Evolutionary conservation across 2,888 invertebrate species (phyloP).

Genomic region (Hedya salicella): DNA sequence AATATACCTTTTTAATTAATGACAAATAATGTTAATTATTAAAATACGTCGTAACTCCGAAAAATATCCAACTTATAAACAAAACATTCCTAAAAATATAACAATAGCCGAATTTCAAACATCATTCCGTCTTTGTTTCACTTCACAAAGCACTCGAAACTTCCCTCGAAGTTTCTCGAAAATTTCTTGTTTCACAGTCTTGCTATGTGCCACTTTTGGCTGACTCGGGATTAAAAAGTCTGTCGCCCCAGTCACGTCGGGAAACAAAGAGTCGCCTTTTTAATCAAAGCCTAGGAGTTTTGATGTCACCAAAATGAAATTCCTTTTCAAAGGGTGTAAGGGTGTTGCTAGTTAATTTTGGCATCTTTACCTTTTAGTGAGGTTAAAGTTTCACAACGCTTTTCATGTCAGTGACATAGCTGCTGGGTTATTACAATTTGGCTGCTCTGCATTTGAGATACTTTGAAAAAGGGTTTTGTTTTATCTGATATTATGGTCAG

Average conservation of each 20-base stretch:
- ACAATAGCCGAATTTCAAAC: constrained; percentile 28
- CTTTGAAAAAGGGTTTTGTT: constrained; percentile 7
- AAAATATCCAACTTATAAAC: not conserved
- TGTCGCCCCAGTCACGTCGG: constrained; percentile 37
- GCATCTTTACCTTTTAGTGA: constrained; percentile 20
- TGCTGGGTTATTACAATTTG: constrained; percentile 4
- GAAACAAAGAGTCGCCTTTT: constrained; percentile 47
- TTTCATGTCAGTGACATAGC: constrained; percentile 20
- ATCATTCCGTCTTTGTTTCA: constrained; percentile 42
- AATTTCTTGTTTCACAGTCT: constrained; percentile 42
- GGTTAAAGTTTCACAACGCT: constrained; percentile 20
- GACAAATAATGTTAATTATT: too few relatives aligned
- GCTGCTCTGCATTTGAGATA: constrained; percentile 4
- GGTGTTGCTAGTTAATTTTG: constrained; percentile 34
- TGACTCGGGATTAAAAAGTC: constrained; percentile 45
- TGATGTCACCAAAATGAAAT: constrained; percentile 45
- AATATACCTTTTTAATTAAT: too few relatives aligned
- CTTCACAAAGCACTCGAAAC: constrained; percentile 52
- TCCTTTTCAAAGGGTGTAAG: constrained; percentile 40
- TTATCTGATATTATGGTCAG: not conserved
- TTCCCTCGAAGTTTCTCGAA: constrained; percentile 53
- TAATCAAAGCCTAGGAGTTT: constrained; percentile 48
- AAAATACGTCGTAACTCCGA: not conserved
- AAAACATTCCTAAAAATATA: constrained; percentile 15
- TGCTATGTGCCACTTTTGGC: constrained; percentile 40